Percentiles rank a stretch among this genome's conserved stretches.
These are phyloP conservation scores for Lutjanus erythropterus DNA, from an alignment of 2,113 vertebrate genomes.

Conservation along the genomic window DNA sequence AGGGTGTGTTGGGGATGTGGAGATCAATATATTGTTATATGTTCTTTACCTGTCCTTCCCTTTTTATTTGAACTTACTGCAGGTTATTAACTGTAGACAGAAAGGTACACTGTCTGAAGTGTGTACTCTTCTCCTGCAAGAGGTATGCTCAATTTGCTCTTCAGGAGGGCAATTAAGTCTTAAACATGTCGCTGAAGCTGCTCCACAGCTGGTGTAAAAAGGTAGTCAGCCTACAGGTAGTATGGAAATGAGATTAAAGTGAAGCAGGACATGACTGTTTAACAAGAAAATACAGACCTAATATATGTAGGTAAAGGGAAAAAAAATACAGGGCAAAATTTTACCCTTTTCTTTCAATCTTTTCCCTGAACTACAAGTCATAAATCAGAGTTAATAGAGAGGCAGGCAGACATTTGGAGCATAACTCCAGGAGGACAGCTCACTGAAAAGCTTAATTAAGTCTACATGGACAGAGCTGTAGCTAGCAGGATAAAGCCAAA, in stretches of 20 bases:
- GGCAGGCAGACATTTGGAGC: constrained; percentile 43
- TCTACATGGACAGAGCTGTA: constrained; percentile 57
- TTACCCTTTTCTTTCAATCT: constrained; percentile 27
- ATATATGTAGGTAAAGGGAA: constrained; percentile 26
- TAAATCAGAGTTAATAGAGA: constrained; percentile 69
- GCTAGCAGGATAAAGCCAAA: constrained; percentile 53
- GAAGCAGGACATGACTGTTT: constrained; percentile 19
- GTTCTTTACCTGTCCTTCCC: not conserved
- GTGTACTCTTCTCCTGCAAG: constrained; percentile 2
- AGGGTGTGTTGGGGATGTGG: too few species aligned
- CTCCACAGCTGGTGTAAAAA: constrained; percentile 11
- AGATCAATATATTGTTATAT: not conserved
- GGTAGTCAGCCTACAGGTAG: constrained; percentile 24
- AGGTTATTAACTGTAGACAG: constrained; percentile 2
- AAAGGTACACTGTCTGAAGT: constrained; percentile 9
- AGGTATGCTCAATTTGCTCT: constrained; percentile 42
- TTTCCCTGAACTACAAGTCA: constrained; percentile 48
- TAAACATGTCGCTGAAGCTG: constrained; percentile 29
- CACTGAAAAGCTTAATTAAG: constrained; percentile 75
- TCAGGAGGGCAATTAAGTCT: constrained; percentile 38
- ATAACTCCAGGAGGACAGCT: constrained; percentile 67
- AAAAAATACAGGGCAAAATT: constrained; percentile 17
- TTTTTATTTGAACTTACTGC: not conserved
- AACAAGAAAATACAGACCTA: constrained; percentile 19
- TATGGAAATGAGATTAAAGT: constrained; percentile 47